Evolutionary conservation across 1,140 invertebrate genomes (phyloP).

Genomic region (Panagrolaimus sp.): DNA sequence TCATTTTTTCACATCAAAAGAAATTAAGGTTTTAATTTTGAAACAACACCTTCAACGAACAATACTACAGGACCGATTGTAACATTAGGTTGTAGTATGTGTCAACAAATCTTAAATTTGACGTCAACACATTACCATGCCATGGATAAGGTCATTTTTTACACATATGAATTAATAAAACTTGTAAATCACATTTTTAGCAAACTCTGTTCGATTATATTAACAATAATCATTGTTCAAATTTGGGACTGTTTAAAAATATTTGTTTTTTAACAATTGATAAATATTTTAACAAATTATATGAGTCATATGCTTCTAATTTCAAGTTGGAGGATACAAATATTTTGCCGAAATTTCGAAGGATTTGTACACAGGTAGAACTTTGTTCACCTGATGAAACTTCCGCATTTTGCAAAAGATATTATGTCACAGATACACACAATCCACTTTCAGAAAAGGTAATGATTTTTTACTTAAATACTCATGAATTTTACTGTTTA

Average conservation of each 20-base stretch:
- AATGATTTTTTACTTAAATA: too few relatives aligned
- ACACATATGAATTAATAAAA: neutral
- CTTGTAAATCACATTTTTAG: neutral
- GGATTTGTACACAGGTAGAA: too few relatives aligned
- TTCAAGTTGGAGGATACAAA: too few relatives aligned
- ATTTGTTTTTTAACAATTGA: neutral
- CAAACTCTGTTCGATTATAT: neutral
- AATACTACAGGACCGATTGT: neutral
- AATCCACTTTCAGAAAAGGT: too few relatives aligned
- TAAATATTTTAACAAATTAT: neutral
- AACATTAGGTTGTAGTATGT: neutral
- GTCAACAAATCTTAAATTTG: neutral
- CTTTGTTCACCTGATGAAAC: too few relatives aligned
- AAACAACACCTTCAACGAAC: too few relatives aligned
- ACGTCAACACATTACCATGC: neutral
- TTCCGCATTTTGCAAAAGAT: too few relatives aligned
- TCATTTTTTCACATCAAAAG: too few relatives aligned
- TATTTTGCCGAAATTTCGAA: too few relatives aligned
- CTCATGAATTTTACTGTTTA: too few relatives aligned
- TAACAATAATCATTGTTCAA: neutral
- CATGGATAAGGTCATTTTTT: neutral
- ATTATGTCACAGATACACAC: too few relatives aligned
- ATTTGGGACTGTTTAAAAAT: slow-evolving; percentile 1
- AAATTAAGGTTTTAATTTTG: too few relatives aligned
- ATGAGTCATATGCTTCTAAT: neutral